Conservation (phyloP, 2,113 vertebrate species). For the Heptranchias perlo region DNA sequence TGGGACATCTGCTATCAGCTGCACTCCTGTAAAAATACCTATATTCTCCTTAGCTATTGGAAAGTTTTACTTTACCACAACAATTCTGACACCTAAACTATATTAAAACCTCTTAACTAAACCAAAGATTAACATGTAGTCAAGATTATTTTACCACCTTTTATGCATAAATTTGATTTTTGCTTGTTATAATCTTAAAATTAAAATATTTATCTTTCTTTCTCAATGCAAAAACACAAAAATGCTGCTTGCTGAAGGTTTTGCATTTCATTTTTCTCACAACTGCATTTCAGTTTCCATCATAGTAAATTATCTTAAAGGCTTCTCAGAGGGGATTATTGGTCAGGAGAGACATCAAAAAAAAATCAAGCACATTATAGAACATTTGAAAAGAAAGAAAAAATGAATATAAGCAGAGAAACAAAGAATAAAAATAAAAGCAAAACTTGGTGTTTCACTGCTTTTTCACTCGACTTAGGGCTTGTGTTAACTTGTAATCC, state of each 20-base stretch:
- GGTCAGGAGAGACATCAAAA: neutral
- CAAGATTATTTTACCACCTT: neutral
- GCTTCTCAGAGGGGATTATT: neutral
- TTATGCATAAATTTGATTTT: neutral
- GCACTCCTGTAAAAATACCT: neutral
- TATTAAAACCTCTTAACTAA: neutral
- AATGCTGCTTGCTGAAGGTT: neutral
- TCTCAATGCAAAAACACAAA: neutral
- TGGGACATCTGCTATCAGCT: neutral
- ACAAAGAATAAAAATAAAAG: too few relatives aligned
- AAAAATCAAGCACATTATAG: neutral
- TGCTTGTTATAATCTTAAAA: neutral
- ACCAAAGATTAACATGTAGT: neutral
- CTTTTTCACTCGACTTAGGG: neutral
- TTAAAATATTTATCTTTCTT: neutral
- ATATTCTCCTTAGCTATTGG: neutral
- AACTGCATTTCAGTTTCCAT: neutral
- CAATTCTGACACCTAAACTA: neutral
- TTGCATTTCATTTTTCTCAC: neutral
- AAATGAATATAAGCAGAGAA: neutral
- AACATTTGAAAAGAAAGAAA: neutral
- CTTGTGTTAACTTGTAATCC: neutral
- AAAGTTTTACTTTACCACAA: neutral
- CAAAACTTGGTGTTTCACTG: too few relatives aligned
- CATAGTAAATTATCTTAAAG: neutral